These are phyloP conservation scores for Ophonus ardosiacus DNA, from an alignment of 2,888 invertebrate genomes.

Conservation along the genomic window DNA sequence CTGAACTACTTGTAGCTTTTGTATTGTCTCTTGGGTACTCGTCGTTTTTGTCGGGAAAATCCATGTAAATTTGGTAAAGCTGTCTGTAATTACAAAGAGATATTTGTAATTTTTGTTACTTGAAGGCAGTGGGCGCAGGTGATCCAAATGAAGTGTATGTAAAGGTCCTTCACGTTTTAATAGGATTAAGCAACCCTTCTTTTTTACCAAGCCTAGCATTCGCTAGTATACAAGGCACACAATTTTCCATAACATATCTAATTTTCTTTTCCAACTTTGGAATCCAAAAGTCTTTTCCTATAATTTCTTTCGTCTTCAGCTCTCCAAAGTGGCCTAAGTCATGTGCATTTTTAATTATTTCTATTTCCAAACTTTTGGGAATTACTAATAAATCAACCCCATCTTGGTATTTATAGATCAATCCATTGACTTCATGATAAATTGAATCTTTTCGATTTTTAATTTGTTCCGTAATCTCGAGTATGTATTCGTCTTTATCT, in stretches of 20 bases:
- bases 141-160: too few relatives aligned
- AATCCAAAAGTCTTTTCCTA: conserved; percentile 51
- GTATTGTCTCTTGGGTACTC: conserved; percentile 1
- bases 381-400: conserved; percentile 55
- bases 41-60: conserved; percentile 31
- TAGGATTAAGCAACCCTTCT: conserved; percentile 58
- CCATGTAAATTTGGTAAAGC: too few relatives aligned
- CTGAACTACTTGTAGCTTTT: background rate
- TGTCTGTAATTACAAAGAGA: conserved; percentile 16
- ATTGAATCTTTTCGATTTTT: too few relatives aligned
- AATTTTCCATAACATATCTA: conserved; percentile 44
- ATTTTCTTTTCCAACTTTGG: conserved; percentile 47
- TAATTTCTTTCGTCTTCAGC: conserved; percentile 42
- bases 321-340: conserved; percentile 49
- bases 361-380: conserved; percentile 46
- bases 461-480: too few relatives aligned
- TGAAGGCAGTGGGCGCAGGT: too few relatives aligned
- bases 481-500: too few relatives aligned
- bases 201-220: conserved; percentile 9
- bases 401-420: too few relatives aligned
- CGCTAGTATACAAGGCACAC: conserved; percentile 53
- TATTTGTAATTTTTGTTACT: conserved; percentile 19
- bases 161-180: background rate
- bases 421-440: too few relatives aligned
- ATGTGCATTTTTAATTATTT: too few relatives aligned